Percentiles rank a stretch among this genome's conserved stretches.
Evolutionary conservation across 2,797 vertebrate genomes (phyloP).

Genomic region (Meriones psammophilus): DNA sequence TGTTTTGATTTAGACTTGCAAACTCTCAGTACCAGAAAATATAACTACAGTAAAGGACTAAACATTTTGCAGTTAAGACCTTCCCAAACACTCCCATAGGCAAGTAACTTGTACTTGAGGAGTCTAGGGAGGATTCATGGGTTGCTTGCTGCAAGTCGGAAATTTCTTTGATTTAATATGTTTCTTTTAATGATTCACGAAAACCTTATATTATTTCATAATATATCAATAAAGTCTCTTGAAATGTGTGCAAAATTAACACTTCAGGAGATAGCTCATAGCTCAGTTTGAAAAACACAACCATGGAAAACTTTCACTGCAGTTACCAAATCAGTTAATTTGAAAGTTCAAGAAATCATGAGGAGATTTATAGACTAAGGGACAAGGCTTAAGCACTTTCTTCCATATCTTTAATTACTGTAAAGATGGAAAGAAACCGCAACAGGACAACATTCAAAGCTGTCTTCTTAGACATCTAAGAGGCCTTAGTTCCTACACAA

Average conservation of each 20-base stretch:
- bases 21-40: constrained; percentile 55
- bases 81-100: constrained; percentile 51
- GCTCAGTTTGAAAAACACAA: constrained; percentile 60
- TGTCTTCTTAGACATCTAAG: constrained; percentile 16
- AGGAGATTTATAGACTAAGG: constrained; percentile 60
- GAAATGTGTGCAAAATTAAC: constrained; percentile 35
- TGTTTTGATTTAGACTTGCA: constrained; percentile 50
- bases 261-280: constrained; percentile 57
- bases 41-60: constrained; percentile 56
- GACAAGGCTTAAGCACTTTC: constrained; percentile 57
- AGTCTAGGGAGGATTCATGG: background rate
- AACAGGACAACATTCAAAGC: constrained; percentile 34
- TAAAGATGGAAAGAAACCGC: constrained; percentile 65
- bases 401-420: constrained; percentile 48
- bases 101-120: background rate
- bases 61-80: constrained; percentile 62
- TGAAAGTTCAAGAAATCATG: constrained; percentile 61
- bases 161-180: constrained; percentile 44
- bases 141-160: constrained; percentile 4
- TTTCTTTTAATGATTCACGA: constrained; percentile 65
- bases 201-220: constrained; percentile 59
- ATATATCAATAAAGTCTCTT: background rate
- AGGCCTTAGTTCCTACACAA: constrained; percentile 38
- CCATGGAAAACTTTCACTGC: constrained; percentile 3
- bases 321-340: constrained; percentile 51